These are phyloP conservation scores for Subacronicta megacephala DNA, from an alignment of 2,888 invertebrate species.

Conservation along the genomic window DNA sequence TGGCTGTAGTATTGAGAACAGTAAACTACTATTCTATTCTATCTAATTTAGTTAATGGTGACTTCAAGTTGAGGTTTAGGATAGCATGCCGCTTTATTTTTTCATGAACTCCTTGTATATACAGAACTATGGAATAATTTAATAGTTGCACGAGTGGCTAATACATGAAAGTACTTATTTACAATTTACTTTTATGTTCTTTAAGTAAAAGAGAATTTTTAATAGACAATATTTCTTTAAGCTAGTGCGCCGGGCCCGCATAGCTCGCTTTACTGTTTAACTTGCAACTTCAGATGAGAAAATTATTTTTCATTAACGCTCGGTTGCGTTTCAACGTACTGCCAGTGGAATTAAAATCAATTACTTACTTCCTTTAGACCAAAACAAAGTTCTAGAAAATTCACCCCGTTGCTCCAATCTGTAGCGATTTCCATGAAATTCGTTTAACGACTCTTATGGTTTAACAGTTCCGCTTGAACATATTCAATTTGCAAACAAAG, in stretches of 20 bases:
- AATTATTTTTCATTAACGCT: constrained; percentile 87
- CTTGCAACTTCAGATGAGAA: constrained; percentile 77
- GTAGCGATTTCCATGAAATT: constrained; percentile 66
- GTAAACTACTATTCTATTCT: too few species aligned
- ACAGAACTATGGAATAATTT: too few species aligned
- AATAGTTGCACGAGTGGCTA: constrained; percentile 40
- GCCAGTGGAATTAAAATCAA: constrained; percentile 83
- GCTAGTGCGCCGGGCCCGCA: constrained; percentile 50
- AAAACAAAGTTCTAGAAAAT: constrained; percentile 76
- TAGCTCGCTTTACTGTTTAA: constrained; percentile 67
- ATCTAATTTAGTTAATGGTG: too few species aligned
- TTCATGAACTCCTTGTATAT: too few species aligned
- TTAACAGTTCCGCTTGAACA: constrained; percentile 52
- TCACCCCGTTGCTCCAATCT: constrained; percentile 62
- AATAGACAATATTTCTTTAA: constrained; percentile 72
- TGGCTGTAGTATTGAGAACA: too few species aligned
- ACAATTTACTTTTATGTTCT: constrained; percentile 54
- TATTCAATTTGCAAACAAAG: constrained; percentile 48
- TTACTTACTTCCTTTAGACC: constrained; percentile 75
- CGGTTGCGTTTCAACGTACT: constrained; percentile 76
- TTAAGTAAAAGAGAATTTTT: constrained; percentile 64
- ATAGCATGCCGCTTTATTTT: too few species aligned
- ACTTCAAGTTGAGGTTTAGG: too few species aligned
- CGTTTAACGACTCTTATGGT: constrained; percentile 58
- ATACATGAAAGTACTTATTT: constrained; percentile 52